A percentile compares a stretch with the other conserved stretches of the same genome.
phyloP scores from a whole-genome alignment of 2,888 invertebrate species.

The Archaeoteleia sp. region DNA sequence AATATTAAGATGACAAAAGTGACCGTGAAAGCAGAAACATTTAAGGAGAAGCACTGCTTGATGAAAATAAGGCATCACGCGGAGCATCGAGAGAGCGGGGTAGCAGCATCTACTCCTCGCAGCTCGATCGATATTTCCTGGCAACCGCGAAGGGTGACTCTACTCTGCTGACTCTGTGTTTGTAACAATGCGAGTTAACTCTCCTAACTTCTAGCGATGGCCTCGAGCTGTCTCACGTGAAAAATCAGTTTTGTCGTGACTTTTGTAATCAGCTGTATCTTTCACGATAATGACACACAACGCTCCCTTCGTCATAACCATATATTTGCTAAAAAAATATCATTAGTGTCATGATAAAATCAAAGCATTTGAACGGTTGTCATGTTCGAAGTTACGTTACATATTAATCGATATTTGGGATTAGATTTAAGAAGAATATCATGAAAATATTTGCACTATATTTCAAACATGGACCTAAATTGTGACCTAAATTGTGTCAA shows the following conservation, averaged over 20 bases:
- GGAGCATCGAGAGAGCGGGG: conserved; percentile 62
- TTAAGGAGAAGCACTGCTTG: conserved; percentile 36
- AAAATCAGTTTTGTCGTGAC: conserved; percentile 40
- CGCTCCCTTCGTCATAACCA: background rate
- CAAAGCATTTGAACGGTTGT: too few species aligned
- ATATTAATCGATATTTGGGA: too few species aligned
- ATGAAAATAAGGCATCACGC: conserved; percentile 65
- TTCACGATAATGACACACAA: too few species aligned
- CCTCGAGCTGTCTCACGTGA: conserved; percentile 34
- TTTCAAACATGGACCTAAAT: too few species aligned
- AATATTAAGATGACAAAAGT: conserved; percentile 43
- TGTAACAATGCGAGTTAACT: conserved; percentile 71
- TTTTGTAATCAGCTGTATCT: too few species aligned
- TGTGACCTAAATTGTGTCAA: too few species aligned
- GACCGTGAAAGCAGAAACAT: conserved; percentile 51
- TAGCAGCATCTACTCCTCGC: conserved; percentile 70
- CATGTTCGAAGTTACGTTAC: too few species aligned
- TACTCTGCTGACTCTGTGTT: conserved; percentile 64
- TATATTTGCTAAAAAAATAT: background rate
- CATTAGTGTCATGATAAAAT: too few species aligned
- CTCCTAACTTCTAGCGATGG: conserved; percentile 55
- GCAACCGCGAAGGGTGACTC: conserved; percentile 68
- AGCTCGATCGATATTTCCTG: conserved; percentile 73
- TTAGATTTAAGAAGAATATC: too few species aligned
- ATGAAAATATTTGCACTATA: too few species aligned